Conservation (phyloP, 2,113 vertebrate species). For the Lonchura striata region DNA sequence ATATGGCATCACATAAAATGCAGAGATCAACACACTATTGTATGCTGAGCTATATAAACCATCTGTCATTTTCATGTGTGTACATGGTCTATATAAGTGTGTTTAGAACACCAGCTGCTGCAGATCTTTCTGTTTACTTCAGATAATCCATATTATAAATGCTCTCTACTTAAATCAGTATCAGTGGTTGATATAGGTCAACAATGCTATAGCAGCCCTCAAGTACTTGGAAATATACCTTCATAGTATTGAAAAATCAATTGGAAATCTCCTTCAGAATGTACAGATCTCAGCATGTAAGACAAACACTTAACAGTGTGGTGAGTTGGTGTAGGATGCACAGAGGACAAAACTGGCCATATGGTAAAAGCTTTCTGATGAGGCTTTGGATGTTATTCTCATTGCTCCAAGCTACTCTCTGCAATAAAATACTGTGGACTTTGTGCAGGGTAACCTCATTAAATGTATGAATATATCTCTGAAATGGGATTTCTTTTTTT, state of each 20-base stretch:
- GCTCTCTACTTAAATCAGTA: background rate
- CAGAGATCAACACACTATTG: background rate
- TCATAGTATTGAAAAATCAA: background rate
- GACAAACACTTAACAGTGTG: background rate
- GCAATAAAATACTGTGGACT: constrained; percentile 30
- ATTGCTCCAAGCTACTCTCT: constrained; percentile 35
- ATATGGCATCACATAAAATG: background rate
- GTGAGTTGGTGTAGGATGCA: background rate
- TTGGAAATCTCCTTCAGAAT: background rate
- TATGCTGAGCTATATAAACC: background rate
- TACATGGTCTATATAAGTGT: background rate
- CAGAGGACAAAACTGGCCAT: constrained; percentile 2
- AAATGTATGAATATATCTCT: background rate
- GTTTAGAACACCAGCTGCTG: background rate
- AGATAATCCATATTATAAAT: background rate
- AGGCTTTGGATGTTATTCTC: constrained; percentile 51
- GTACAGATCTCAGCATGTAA: background rate
- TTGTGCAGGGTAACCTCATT: constrained; percentile 33
- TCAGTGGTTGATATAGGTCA: background rate
- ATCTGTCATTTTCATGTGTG: background rate
- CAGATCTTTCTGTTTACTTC: background rate
- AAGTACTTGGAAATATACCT: background rate
- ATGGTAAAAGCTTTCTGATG: constrained; percentile 7
- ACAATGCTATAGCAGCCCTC: background rate
- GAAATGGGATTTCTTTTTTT: background rate